phyloP scores from a whole-genome alignment of 2,888 invertebrate genomes.

The Eulithis testata region DNA sequence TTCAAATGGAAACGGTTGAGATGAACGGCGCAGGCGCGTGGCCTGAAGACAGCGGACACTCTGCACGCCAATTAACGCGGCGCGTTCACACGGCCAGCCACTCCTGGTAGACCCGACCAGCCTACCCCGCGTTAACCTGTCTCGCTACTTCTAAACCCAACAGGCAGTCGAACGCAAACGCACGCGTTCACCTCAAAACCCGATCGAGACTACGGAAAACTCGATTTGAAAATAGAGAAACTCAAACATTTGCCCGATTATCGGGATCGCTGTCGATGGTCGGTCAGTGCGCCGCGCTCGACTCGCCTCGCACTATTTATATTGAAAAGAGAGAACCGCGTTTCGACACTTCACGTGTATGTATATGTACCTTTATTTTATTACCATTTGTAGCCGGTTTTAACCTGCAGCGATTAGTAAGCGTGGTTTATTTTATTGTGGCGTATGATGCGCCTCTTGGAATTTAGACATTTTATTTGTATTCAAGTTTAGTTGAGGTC shows the following conservation, averaged over 20 bases:
- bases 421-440: conserved; percentile 73
- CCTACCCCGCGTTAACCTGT: conserved; percentile 57
- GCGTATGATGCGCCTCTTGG: conserved; percentile 63
- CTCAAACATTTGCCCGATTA: conserved; percentile 80
- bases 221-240: conserved; percentile 83
- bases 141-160: conserved; percentile 19
- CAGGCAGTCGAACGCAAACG: conserved; percentile 54
- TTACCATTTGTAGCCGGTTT: conserved; percentile 82
- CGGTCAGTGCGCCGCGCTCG: conserved; percentile 77
- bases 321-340: conserved; percentile 76
- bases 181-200: conserved; percentile 53
- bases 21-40: conserved; percentile 66
- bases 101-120: conserved; percentile 52
- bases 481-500: conserved; percentile 37
- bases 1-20: conserved; percentile 64
- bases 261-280: conserved; percentile 81
- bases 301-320: conserved; percentile 81
- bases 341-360: conserved; percentile 76
- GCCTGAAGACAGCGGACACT: conserved; percentile 74
- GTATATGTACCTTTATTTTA: conserved; percentile 78
- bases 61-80: conserved; percentile 79
- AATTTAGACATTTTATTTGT: conserved; percentile 53
- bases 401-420: conserved; percentile 77
- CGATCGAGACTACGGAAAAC: conserved; percentile 58
- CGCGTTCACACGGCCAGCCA: conserved; percentile 74